Conservation (phyloP, 2,113 vertebrate genomes). For the Phalacrocorax carbo region DNA sequence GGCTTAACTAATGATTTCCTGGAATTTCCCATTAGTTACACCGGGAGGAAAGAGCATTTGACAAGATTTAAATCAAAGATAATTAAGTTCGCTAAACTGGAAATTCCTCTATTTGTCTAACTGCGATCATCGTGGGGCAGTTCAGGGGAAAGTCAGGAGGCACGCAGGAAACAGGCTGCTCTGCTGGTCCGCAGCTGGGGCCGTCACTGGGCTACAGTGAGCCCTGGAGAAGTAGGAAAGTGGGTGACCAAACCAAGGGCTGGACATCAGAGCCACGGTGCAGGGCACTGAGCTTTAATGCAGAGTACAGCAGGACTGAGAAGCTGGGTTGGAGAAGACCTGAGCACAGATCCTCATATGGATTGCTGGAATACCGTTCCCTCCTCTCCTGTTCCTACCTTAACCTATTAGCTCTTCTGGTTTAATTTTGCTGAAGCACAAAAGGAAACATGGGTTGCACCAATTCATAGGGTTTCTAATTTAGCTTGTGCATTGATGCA, state of each 20-base stretch:
- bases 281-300: not conserved
- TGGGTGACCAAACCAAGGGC: not conserved
- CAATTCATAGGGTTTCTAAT: not conserved
- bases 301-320: not conserved
- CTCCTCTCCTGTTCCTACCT: not conserved
- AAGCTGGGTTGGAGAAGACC: not conserved
- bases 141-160: not conserved
- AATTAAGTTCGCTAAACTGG: not conserved
- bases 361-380: not conserved
- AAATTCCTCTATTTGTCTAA: not conserved
- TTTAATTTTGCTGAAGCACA: not conserved
- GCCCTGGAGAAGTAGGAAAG: not conserved
- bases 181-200: not conserved
- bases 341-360: not conserved
- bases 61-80: not conserved
- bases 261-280: not conserved
- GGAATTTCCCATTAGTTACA: not conserved
- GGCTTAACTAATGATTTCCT: slow-evolving; percentile 15
- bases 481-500: not conserved
- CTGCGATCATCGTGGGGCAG: not conserved
- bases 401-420: not conserved
- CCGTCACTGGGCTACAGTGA: not conserved
- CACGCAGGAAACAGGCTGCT: not conserved
- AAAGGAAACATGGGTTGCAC: not conserved
- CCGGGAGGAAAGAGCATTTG: not conserved